A percentile compares a stretch with the other conserved stretches of the same genome.
Evolutionary conservation across 53 echinoderm and acorn worm genomes (phyloP).

Genomic region (Hippasteria phrygiana): DNA sequence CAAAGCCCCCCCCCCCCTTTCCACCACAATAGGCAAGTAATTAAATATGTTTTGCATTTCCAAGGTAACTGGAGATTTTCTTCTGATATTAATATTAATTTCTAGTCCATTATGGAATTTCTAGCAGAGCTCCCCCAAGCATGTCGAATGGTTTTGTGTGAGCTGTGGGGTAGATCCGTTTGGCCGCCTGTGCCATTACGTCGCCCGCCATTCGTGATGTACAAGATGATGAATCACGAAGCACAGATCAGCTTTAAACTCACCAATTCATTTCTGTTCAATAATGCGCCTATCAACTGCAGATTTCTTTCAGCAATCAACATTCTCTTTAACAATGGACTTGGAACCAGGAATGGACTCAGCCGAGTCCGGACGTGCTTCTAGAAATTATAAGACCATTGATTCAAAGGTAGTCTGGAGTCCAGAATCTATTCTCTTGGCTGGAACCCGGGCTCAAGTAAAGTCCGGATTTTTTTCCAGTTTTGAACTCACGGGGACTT

Average conservation of each 20-base stretch:
- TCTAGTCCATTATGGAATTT: constrained; percentile 10
- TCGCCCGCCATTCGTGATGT: background rate
- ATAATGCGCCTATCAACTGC: too few relatives aligned
- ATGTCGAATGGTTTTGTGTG: background rate
- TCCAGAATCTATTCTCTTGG: too few relatives aligned
- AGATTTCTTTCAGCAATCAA: too few relatives aligned
- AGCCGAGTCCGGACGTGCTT: too few relatives aligned
- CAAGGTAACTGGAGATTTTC: constrained; percentile 6
- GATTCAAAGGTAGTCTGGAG: too few relatives aligned
- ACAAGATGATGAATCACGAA: background rate
- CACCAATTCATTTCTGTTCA: constrained; percentile 1
- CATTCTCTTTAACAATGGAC: too few relatives aligned
- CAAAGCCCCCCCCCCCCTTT: background rate
- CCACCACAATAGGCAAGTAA: background rate
- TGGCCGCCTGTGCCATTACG: background rate
- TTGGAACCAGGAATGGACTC: too few relatives aligned
- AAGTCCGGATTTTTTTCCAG: too few relatives aligned
- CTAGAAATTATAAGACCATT: too few relatives aligned
- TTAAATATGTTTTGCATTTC: background rate
- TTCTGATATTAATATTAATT: constrained; percentile 1
- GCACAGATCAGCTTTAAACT: background rate
- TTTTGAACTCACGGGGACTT: too few relatives aligned
- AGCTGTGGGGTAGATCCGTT: background rate
- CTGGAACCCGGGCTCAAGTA: too few relatives aligned
- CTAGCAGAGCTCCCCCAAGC: background rate